Evolutionary conservation across 2,797 vertebrate species (phyloP).

Genomic region (Sphaeramia orbicularis): DNA sequence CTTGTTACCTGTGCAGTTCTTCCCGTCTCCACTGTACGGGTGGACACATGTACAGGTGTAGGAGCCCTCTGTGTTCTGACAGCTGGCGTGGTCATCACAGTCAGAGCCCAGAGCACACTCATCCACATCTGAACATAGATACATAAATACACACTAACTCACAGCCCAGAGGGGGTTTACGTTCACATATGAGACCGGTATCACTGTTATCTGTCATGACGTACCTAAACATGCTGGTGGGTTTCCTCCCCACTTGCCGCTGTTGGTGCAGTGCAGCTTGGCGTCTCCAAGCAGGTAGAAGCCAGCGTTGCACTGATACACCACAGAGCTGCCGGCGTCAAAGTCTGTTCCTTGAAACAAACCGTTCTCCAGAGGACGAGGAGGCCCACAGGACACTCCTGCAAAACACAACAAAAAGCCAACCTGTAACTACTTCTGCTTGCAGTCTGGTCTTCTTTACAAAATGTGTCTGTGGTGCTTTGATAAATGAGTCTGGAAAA

Average conservation of each 20-base stretch:
- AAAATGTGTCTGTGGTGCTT: no score
- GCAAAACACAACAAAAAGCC: slow-evolving; percentile 46
- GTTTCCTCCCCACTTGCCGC: slow-evolving; percentile 92
- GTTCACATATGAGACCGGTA: background rate
- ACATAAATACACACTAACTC: slow-evolving; percentile 2
- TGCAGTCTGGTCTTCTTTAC: no score
- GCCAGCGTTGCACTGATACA: slow-evolving; percentile 93
- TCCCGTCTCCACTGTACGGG: slow-evolving; percentile 94
- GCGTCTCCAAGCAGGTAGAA: slow-evolving; percentile 96
- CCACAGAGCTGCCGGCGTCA: slow-evolving; percentile 89
- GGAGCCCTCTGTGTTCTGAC: slow-evolving; percentile 94
- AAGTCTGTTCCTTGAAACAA: slow-evolving; percentile 90
- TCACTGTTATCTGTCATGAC: no score
- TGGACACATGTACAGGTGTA: slow-evolving; percentile 91
- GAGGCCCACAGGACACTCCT: slow-evolving; percentile 94
- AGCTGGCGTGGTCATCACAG: slow-evolving; percentile 90
- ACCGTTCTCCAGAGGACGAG: slow-evolving; percentile 91
- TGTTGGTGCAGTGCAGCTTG: slow-evolving; percentile 91
- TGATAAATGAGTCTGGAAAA: no score
- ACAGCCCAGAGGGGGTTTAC: background rate
- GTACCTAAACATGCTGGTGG: slow-evolving; percentile 94
- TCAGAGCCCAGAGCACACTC: slow-evolving; percentile 97
- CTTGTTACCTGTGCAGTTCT: slow-evolving; percentile 93
- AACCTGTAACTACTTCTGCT: no score
- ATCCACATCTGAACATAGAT: slow-evolving; percentile 89